A percentile compares a stretch with the other conserved stretches of the same genome.
Evolutionary conservation across 2,797 vertebrate species (phyloP).

Genomic region (Myotis pilosus): DNA sequence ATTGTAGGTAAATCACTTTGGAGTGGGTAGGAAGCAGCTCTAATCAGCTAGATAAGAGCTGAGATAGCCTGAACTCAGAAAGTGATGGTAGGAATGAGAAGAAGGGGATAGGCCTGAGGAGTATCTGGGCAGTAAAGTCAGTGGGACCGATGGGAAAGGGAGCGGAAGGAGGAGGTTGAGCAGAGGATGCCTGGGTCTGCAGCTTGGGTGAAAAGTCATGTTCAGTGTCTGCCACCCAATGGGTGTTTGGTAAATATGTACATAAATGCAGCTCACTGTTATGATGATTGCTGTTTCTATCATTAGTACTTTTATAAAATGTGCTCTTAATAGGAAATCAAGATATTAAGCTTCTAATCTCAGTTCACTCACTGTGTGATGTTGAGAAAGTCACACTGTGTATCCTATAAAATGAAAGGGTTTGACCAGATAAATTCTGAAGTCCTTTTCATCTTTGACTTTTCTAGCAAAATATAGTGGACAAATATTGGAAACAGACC

Average conservation of each 20-base stretch:
- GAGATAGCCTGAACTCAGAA: neutral
- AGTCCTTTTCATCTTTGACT: neutral
- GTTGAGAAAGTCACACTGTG: neutral
- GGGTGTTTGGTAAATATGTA: neutral
- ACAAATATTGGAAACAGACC: neutral
- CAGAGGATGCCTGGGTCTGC: neutral
- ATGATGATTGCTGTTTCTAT: neutral
- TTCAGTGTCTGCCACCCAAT: neutral
- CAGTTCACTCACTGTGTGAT: neutral
- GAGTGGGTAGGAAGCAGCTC: neutral
- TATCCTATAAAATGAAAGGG: slow-evolving; percentile 18
- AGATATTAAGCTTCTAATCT: neutral
- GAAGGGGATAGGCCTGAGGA: neutral
- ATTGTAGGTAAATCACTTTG: neutral
- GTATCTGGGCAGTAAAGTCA: neutral
- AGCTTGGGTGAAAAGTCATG: neutral
- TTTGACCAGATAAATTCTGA: neutral
- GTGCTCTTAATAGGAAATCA: neutral
- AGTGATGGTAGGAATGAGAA: neutral
- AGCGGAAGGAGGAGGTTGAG: neutral
- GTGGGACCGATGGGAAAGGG: neutral
- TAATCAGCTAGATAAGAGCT: neutral
- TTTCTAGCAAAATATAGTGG: slow-evolving; percentile 16
- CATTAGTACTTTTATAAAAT: neutral
- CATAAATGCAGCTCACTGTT: neutral